A percentile compares a stretch with the other conserved stretches of the same genome.
Conservation (phyloP, 1,140 invertebrate genomes). For the Panonychus citri region DNA sequence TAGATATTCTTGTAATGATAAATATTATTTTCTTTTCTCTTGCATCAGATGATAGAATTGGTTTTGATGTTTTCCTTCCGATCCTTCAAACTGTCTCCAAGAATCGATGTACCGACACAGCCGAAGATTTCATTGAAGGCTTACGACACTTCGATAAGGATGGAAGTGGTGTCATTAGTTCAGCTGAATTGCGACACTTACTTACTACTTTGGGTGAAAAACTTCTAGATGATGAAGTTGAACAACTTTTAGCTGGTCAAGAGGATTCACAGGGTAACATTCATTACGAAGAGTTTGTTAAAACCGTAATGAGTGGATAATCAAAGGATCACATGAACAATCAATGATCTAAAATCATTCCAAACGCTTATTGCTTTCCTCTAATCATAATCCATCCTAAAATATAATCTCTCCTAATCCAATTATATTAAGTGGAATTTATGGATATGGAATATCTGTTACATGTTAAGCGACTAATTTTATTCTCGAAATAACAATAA, state of each 20-base stretch:
- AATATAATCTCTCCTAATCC: too few relatives aligned
- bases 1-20: conserved; percentile 6
- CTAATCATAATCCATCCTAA: too few relatives aligned
- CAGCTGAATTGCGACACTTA: conserved; percentile 87
- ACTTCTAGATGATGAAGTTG: conserved; percentile 58
- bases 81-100: conserved; percentile 90
- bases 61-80: conserved; percentile 94
- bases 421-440: too few relatives aligned
- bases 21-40: conserved; percentile 2
- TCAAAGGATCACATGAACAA: not conserved
- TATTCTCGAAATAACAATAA: too few relatives aligned
- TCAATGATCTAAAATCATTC: too few relatives aligned
- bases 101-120: conserved; percentile 63
- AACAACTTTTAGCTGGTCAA: conserved; percentile 76
- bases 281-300: conserved; percentile 95
- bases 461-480: too few relatives aligned
- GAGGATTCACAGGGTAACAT: conserved; percentile 98
- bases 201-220: conserved; percentile 73
- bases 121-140: conserved; percentile 90
- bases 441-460: too few relatives aligned
- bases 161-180: conserved; percentile 90
- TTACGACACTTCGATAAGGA: conserved; percentile 96
- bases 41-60: conserved; percentile 66
- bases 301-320: conserved; percentile 78
- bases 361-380: too few relatives aligned